Evolutionary conservation across 2,888 invertebrate species (phyloP), one percentile per base, ranked within the genome.

Genomic region (Meteorus cinctellus): DNA sequence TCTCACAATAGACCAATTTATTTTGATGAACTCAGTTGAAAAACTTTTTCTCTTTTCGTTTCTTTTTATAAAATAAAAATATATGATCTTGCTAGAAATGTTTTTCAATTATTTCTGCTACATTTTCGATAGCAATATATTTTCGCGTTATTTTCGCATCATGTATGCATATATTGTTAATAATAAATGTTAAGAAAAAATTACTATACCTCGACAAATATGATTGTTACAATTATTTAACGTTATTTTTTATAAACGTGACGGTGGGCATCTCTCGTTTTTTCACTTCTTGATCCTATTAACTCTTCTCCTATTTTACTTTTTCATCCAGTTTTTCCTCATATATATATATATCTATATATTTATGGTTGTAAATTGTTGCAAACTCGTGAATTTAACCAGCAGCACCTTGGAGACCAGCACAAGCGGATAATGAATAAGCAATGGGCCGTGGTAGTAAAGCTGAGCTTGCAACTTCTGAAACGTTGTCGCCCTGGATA

Each of bases 201-300:
- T 55, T 55, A 19, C n/a, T 19, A 24, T 55, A 55, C 55, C 55
- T 55, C 55, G 19, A 55, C 19, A 19, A 55, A 55, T 55, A 19
- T 19, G 6, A n/a, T 19, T 55, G 19, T 6, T 8, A 55, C 19
- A 24, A 19, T 55, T 55, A 24, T 59, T 59, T 34, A 34, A 65
- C 36, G 31, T 41, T 12, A 0, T 67, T 68, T 67, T 68, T 48
- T n/a, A 63, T 73, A 66, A 41, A 45, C 19, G 24, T 70, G 24
- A 71, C 71, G 29, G 34, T 31, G 31, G 51, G 29, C 60, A 55
- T 60, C 27, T 45, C 27, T 60, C 59, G 36, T 19, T 55, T 19
- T 55, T 19, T 0, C 19, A 19, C n/a, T 55, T 55, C 6, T 55
- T 55, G 19, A 4, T 55, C 48, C 16, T 48, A 5, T 24, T 48